Evolutionary conservation across 1,140 invertebrate genomes (phyloP).

Genomic region (Polypedilum pembai): DNA sequence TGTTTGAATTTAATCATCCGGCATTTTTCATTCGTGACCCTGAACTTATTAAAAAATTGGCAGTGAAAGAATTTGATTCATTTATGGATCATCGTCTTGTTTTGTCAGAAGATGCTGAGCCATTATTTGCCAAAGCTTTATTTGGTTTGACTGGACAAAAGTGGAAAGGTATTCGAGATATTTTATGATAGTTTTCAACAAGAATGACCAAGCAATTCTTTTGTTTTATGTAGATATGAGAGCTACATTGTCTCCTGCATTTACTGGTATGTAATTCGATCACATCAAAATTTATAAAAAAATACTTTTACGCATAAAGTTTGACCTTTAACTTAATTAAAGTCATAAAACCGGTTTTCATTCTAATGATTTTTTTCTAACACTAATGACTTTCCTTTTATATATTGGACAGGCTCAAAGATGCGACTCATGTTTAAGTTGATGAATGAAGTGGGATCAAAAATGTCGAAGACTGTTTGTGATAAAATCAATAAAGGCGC

Average conservation of each 20-base stretch:
- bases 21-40: constrained; percentile 51
- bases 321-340: no score
- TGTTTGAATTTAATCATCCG: constrained; percentile 48
- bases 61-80: constrained; percentile 57
- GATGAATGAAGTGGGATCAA: neutral
- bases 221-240: constrained; percentile 45
- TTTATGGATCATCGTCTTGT: constrained; percentile 51
- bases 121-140: constrained; percentile 48
- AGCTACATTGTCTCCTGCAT: constrained; percentile 45
- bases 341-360: no score
- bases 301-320: no score
- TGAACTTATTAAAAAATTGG: constrained; percentile 52
- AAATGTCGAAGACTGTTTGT: constrained; percentile 1
- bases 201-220: neutral
- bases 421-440: constrained; percentile 30
- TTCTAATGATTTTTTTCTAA: no score
- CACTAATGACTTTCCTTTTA: neutral
- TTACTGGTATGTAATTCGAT: constrained; percentile 34
- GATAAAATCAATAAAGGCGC: constrained; percentile 6
- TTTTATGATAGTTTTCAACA: neutral
- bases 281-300: neutral
- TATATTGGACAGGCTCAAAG: constrained; percentile 30
- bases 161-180: constrained; percentile 40
- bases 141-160: constrained; percentile 48
- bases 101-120: constrained; percentile 44